A percentile compares a stretch with the other conserved stretches of the same genome.
Conservation (phyloP, 2,888 invertebrate species). For the Catocala sponsa region DNA sequence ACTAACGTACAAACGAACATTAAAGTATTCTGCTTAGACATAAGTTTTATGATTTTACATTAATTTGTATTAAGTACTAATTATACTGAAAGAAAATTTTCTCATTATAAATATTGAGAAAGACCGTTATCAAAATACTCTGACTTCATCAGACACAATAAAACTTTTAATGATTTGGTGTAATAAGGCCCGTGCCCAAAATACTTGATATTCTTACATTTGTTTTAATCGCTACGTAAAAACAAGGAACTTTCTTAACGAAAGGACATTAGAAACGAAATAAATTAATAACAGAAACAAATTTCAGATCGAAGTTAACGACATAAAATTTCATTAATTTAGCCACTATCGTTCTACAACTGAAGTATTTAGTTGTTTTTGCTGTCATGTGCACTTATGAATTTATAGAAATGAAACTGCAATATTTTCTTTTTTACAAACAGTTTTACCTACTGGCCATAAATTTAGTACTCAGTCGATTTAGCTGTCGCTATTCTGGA, state of each 20-base stretch:
- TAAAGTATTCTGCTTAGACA: no score
- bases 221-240: constrained; percentile 27
- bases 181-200: constrained; percentile 21
- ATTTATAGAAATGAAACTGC: not conserved
- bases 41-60: no score
- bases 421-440: not conserved
- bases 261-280: constrained; percentile 48
- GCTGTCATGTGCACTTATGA: constrained; percentile 5
- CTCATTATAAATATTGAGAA: no score
- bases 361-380: constrained; percentile 1
- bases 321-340: constrained; percentile 36
- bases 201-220: constrained; percentile 25
- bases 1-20: no score
- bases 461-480: not conserved
- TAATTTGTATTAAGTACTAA: no score
- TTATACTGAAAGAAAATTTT: no score
- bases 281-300: constrained; percentile 53
- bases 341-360: constrained; percentile 1
- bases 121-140: no score
- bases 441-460: not conserved
- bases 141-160: no score
- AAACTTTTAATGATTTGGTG: constrained; percentile 15
- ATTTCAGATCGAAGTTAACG: constrained; percentile 41
- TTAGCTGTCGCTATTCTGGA: not conserved
- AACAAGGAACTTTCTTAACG: constrained; percentile 49